Evolutionary conservation across 2,888 invertebrate genomes (phyloP), one percentile per base, ranked within the genome.

Genomic region (Drosophila neoperkinsi): DNA sequence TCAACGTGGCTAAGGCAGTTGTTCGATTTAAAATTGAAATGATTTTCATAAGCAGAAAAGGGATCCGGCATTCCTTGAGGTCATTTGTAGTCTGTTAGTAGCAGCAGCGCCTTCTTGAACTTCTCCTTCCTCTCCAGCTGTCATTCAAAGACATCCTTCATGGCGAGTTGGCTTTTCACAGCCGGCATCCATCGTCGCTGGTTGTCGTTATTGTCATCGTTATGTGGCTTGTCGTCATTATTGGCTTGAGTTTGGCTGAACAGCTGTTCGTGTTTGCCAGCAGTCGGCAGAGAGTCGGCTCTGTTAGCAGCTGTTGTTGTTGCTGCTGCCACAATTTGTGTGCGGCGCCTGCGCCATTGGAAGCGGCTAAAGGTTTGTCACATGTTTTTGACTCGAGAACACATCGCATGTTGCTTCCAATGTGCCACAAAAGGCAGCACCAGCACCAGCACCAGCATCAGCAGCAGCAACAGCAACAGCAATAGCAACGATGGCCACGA

Each of bases 361-460:
- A 89, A 90, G 73, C 74, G 63, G 71, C 70, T 69, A 67, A 75
- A 73, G 65, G 57, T 58, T 65, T 72, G 81, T 89, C 85, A 86
- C 85, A 86, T 86, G 85, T 86, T 86, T 80, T 51, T 51, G 38
- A 43, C 55, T 62, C 55, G 62, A 49, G 55, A 67, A 77, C 79
- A 82, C 76, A 74, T 71, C 76, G 84, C 79, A 74, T 77, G 79
- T 64, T 72, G 69, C 82, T 87, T 86, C 86, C 86, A 87, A 88
- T 87, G 86, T 87, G 85, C 86, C 88, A 90, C 77, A 82, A 84
- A 87, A 67, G 64, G 53, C 62, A 74, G 68, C 60, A 77, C 64
- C 53, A 58, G 49, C 56, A 58, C 28, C 57, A 64, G 64, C 65
- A 69, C 34, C 62, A 76, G 53, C 50, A 55, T 25, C 53, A 65